These are phyloP conservation scores for Fregata magnificens DNA, from an alignment of 2,113 vertebrate genomes.

Conservation along the genomic window DNA sequence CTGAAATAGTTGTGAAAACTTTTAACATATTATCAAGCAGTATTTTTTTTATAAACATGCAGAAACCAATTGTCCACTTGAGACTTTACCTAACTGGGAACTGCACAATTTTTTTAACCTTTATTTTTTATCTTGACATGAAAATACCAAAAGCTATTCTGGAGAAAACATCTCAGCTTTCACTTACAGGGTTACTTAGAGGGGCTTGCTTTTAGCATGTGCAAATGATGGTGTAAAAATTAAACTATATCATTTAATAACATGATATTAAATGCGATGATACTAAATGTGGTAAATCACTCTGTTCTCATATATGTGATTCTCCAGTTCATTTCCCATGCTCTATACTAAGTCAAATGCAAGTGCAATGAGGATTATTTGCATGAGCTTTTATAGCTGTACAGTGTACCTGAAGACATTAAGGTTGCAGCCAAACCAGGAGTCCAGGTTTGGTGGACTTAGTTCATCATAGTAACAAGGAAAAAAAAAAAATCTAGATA, in stretches of 20 bases:
- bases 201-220: not conserved
- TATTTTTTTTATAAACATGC: not conserved
- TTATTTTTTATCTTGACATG: not conserved
- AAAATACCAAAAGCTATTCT: not conserved
- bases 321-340: not conserved
- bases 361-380: not conserved
- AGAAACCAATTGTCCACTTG: not conserved
- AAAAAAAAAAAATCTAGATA: not conserved
- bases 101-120: not conserved
- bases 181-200: not conserved
- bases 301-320: not conserved
- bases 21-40: not conserved
- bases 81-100: not conserved
- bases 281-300: not conserved
- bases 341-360: not conserved
- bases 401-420: not conserved
- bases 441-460: not conserved
- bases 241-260: not conserved
- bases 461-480: not conserved
- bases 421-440: not conserved
- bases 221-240: not conserved
- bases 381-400: not conserved
- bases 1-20: not conserved
- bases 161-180: not conserved
- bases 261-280: not conserved